Evolutionary conservation across 2,888 invertebrate species (phyloP).

Genomic region (Caenorhabditis uteleia): DNA sequence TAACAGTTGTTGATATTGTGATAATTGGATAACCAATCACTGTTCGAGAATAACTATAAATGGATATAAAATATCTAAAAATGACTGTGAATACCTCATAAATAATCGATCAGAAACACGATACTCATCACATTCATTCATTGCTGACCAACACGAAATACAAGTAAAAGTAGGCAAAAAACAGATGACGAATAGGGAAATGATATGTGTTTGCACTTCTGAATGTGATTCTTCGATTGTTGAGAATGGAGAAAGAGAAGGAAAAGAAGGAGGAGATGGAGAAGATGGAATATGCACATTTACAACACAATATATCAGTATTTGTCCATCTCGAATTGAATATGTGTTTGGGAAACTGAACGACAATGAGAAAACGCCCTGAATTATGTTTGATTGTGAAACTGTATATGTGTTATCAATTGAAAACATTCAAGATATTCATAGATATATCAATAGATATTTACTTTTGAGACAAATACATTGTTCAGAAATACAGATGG

Average conservation of each 20-base stretch:
- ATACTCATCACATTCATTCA: conserved; percentile 6
- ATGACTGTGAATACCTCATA: conserved; percentile 18
- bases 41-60: conserved; percentile 36
- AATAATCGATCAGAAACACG: conserved; percentile 15
- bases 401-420: too few relatives aligned
- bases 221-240: conserved; percentile 5
- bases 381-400: too few relatives aligned
- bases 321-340: too few relatives aligned
- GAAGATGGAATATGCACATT: conserved; percentile 27
- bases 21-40: conserved; percentile 28
- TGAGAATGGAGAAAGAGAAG: conserved; percentile 14
- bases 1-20: conserved; percentile 28
- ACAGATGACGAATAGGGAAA: conserved; percentile 6
- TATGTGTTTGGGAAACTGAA: too few relatives aligned
- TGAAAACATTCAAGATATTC: too few relatives aligned
- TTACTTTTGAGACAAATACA: conserved; percentile 56
- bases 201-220: conserved; percentile 25
- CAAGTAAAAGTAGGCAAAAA: neutral
- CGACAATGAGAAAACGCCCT: too few relatives aligned
- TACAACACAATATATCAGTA: conserved; percentile 36
- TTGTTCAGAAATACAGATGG: conserved; percentile 60
- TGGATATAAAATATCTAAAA: too few relatives aligned
- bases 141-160: conserved; percentile 1
- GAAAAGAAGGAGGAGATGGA: conserved; percentile 9
- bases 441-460: too few relatives aligned